phyloP scores from a whole-genome alignment of 2,888 invertebrate species.

The Archips crataeganus region DNA sequence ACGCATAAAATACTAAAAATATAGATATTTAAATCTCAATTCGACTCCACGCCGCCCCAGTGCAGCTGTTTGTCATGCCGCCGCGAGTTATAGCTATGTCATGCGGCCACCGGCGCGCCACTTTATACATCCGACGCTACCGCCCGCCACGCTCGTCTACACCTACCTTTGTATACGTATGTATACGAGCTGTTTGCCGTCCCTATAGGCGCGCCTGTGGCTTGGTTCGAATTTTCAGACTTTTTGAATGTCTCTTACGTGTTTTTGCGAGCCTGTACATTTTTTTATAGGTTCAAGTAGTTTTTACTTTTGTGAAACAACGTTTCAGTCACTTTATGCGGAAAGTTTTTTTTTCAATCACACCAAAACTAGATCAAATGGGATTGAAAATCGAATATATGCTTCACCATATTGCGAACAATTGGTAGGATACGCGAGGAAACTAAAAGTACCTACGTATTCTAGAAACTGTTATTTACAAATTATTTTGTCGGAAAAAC shows the following conservation, averaged over 20 bases:
- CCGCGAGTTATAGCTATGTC: slow-evolving; percentile 84
- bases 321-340: no score
- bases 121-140: slow-evolving; percentile 84
- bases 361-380: no score
- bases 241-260: slow-evolving; percentile 28
- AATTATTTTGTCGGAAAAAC: no score
- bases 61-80: slow-evolving; percentile 81
- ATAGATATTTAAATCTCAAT: not conserved
- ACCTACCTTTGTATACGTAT: slow-evolving; percentile 30
- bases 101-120: slow-evolving; percentile 85
- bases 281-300: not conserved
- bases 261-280: slow-evolving; percentile 33
- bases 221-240: slow-evolving; percentile 40
- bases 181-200: slow-evolving; percentile 30
- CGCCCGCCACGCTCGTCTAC: slow-evolving; percentile 68
- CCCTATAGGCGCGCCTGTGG: slow-evolving; percentile 38
- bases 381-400: no score
- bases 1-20: no score
- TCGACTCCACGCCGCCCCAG: slow-evolving; percentile 64
- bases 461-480: no score
- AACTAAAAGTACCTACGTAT: no score
- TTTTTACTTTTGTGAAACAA: no score
- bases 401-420: no score
- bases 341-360: no score
- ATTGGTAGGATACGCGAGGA: no score